Conservation (phyloP, 2,113 vertebrate species). For the Ahaetulla prasina region DNA sequence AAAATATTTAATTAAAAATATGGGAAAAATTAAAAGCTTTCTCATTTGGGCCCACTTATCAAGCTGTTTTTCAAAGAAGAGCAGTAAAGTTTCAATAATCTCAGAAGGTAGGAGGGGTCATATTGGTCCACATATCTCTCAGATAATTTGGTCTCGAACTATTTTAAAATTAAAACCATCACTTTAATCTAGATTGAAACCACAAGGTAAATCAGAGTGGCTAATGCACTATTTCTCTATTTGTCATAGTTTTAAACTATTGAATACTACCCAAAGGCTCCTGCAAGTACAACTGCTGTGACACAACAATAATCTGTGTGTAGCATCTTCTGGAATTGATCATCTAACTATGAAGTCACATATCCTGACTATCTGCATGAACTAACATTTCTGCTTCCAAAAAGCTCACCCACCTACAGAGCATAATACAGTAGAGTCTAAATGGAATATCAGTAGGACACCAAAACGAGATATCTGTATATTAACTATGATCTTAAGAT, state of each 20-base stretch:
- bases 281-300: background rate
- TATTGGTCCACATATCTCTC: background rate
- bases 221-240: background rate
- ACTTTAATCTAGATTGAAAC: background rate
- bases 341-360: background rate
- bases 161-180: background rate
- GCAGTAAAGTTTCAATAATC: background rate
- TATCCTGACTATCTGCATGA: background rate
- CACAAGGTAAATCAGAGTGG: background rate
- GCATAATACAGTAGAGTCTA: background rate
- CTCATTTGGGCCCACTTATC: background rate
- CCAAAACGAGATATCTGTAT: background rate
- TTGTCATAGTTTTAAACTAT: background rate
- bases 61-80: background rate
- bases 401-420: background rate
- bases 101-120: background rate
- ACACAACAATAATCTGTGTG: background rate
- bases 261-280: background rate
- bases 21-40: background rate
- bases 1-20: background rate
- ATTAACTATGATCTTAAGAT: background rate
- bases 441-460: background rate
- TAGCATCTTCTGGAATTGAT: background rate
- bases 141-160: background rate
- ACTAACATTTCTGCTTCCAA: background rate